phyloP scores from a whole-genome alignment of 2,113 vertebrate species.

The Pao palembangensis region DNA sequence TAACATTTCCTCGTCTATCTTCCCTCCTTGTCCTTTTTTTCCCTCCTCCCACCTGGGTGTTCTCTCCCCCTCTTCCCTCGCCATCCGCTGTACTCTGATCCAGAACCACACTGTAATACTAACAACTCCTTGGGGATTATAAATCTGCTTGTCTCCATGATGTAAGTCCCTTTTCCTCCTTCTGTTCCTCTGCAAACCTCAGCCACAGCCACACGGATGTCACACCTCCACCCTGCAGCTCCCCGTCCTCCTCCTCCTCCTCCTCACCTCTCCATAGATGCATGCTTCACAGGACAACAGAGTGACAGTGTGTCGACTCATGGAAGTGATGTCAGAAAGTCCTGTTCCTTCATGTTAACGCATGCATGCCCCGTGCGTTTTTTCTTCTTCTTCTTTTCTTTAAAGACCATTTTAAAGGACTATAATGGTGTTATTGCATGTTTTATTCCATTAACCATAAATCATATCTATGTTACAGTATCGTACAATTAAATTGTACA shows the following conservation, averaged over 20 bases:
- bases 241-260: constrained; percentile 5
- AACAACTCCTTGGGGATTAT: constrained; percentile 98
- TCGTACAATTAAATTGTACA: constrained; percentile 9
- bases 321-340: constrained; percentile 49
- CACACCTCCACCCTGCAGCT: constrained; percentile 44
- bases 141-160: constrained; percentile 90
- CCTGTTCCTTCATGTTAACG: constrained; percentile 52
- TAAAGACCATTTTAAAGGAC: constrained; percentile 43
- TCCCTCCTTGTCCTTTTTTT: constrained; percentile 23
- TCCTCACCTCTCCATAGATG: constrained; percentile 49
- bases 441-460: constrained; percentile 37
- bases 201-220: constrained; percentile 55
- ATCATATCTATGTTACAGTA: constrained; percentile 7
- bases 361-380: constrained; percentile 53
- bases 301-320: constrained; percentile 51
- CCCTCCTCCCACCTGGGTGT: constrained; percentile 46
- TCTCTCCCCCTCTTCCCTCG: constrained; percentile 49
- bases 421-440: constrained; percentile 55
- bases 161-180: constrained; percentile 89
- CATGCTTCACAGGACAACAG: constrained; percentile 71
- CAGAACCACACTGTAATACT: constrained; percentile 99
- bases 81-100: constrained; percentile 85
- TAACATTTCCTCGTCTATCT: constrained; percentile 62
- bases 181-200: constrained; percentile 66
- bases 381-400: constrained; percentile 37